phyloP scores from a whole-genome alignment of 2,888 invertebrate species.

The Lithodes maja region DNA sequence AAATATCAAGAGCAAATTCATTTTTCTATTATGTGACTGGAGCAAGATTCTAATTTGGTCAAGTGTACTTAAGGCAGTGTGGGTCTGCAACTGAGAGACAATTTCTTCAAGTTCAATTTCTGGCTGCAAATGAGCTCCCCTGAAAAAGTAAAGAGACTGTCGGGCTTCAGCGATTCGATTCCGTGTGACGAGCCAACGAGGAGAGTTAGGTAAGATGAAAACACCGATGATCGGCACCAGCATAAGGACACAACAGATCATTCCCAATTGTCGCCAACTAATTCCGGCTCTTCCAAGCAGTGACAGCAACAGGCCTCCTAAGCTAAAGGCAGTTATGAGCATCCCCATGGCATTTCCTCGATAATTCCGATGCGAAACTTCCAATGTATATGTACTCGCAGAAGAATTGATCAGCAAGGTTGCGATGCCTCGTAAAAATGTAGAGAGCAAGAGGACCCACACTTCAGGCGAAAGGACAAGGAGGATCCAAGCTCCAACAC shows the following conservation, averaged over 20 bases:
- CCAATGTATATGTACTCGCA: not conserved
- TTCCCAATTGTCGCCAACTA: constrained; percentile 60
- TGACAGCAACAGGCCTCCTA: constrained; percentile 59
- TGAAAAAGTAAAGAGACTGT: constrained; percentile 57
- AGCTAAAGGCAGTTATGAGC: not conserved
- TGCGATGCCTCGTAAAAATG: not conserved
- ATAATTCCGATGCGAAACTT: constrained; percentile 11
- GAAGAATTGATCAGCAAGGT: not conserved
- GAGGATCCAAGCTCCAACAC: constrained; percentile 4
- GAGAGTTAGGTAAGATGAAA: constrained; percentile 63
- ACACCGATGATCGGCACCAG: constrained; percentile 57
- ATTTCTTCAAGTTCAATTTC: constrained; percentile 27
- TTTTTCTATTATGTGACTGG: too few relatives aligned
- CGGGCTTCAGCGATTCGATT: constrained; percentile 58
- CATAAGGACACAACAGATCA: constrained; percentile 49
- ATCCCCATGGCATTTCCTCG: not conserved
- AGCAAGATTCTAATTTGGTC: too few relatives aligned
- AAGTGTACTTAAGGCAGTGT: too few relatives aligned
- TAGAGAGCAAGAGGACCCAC: not conserved
- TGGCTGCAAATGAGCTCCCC: constrained; percentile 50
- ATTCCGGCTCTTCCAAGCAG: constrained; percentile 56
- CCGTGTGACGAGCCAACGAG: constrained; percentile 59
- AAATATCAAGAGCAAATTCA: too few relatives aligned
- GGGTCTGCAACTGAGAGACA: too few relatives aligned
- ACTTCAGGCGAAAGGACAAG: not conserved